Conservation (phyloP, 2,888 invertebrate genomes). For the Synergus umbraculus region DNA sequence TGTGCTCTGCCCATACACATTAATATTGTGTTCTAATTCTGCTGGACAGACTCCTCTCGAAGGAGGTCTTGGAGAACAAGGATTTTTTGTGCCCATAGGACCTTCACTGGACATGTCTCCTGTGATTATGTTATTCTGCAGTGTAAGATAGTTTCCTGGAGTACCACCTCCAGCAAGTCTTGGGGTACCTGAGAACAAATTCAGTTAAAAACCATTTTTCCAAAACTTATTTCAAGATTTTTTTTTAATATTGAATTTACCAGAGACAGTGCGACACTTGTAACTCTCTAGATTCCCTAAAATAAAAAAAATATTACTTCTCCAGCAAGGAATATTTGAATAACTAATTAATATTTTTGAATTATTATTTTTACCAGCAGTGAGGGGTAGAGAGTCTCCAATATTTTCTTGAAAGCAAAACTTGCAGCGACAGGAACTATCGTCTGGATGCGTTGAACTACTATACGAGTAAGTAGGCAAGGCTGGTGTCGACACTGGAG, state of each 20-base stretch:
- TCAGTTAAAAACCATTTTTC: neutral
- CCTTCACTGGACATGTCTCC: slow-evolving; percentile 63
- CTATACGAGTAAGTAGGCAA: slow-evolving; percentile 53
- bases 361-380: slow-evolving; percentile 44
- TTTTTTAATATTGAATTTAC: neutral
- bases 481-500: slow-evolving; percentile 48
- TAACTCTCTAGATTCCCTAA: neutral
- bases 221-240: neutral
- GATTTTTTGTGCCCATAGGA: slow-evolving; percentile 54
- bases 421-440: slow-evolving; percentile 61
- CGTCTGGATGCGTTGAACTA: slow-evolving; percentile 49
- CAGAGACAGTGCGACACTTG: neutral
- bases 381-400: slow-evolving; percentile 50
- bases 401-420: slow-evolving; percentile 54
- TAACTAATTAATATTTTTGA: neutral
- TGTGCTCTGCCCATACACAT: slow-evolving; percentile 76
- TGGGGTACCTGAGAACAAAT: slow-evolving; percentile 53
- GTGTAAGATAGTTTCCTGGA: neutral
- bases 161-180: slow-evolving; percentile 59
- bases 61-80: slow-evolving; percentile 49
- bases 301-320: neutral
- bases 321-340: neutral
- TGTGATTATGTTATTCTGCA: slow-evolving; percentile 35
- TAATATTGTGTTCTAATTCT: slow-evolving; percentile 75
- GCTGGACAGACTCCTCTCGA: slow-evolving; percentile 73